A percentile compares a stretch with the other conserved stretches of the same genome.
These are phyloP conservation scores for Pollenia labialis DNA, from an alignment of 2,888 invertebrate genomes.

Conservation along the genomic window DNA sequence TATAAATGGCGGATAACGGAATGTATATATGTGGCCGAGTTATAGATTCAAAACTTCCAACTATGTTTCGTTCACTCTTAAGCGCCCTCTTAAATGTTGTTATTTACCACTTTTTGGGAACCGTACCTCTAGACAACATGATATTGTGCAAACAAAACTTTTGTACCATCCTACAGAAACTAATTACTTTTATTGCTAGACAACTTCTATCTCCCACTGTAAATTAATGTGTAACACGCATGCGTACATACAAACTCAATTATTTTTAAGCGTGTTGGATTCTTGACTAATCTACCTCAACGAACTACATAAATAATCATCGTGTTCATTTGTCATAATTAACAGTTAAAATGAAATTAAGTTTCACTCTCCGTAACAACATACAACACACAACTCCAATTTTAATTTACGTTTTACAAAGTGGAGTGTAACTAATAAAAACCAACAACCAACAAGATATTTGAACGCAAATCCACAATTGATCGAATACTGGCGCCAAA, in stretches of 20 bases:
- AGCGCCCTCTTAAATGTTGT: too few relatives aligned
- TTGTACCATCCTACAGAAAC: too few relatives aligned
- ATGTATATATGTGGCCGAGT: too few relatives aligned
- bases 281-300: constrained; percentile 46
- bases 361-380: constrained; percentile 58
- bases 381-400: constrained; percentile 36
- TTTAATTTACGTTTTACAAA: constrained; percentile 49
- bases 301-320: constrained; percentile 63
- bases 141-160: not conserved
- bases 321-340: constrained; percentile 74
- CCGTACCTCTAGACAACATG: not conserved
- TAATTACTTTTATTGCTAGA: too few relatives aligned
- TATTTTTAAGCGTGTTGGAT: constrained; percentile 6
- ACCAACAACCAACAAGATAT: constrained; percentile 35
- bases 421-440: constrained; percentile 27
- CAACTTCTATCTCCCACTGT: constrained; percentile 16
- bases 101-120: too few relatives aligned
- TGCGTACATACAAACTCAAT: not conserved
- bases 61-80: too few relatives aligned
- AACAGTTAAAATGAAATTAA: constrained; percentile 74
- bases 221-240: constrained; percentile 22
- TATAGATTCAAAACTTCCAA: too few relatives aligned
- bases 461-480: constrained; percentile 66
- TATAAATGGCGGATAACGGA: too few relatives aligned
- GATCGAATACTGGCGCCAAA: constrained; percentile 72